These are phyloP conservation scores for Octopus bimaculoides DNA, from an alignment of 1,140 invertebrate species.

Conservation along the genomic window DNA sequence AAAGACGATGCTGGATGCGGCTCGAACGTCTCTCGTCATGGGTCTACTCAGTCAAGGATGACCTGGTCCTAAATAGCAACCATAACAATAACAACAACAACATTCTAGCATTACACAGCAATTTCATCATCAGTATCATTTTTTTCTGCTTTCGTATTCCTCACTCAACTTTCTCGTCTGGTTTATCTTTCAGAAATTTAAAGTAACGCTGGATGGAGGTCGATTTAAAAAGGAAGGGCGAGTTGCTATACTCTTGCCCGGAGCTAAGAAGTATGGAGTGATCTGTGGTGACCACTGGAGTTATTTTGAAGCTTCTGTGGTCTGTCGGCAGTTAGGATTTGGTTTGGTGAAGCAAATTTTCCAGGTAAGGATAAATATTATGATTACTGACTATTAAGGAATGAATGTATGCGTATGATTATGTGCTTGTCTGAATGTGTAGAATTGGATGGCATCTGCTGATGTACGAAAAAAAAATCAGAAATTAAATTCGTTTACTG, in stretches of 20 bases:
- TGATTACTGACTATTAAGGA: background rate
- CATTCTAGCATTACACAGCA: too few relatives aligned
- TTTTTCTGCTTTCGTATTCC: too few relatives aligned
- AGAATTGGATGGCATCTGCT: background rate
- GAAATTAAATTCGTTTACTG: too few relatives aligned
- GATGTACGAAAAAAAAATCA: background rate
- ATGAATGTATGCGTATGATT: background rate
- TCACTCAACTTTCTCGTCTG: too few relatives aligned
- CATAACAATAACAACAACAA: too few relatives aligned
- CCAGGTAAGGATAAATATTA: conserved; percentile 25
- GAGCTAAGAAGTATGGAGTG: conserved; percentile 32
- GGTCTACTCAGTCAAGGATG: too few relatives aligned
- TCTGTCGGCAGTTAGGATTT: conserved; percentile 37
- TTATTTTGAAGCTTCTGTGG: conserved; percentile 42
- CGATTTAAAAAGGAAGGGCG: conserved; percentile 36
- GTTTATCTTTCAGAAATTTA: conserved; percentile 15
- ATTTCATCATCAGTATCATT: too few relatives aligned
- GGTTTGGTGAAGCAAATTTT: conserved; percentile 38
- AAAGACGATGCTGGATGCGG: too few relatives aligned
- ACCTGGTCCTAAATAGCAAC: too few relatives aligned
- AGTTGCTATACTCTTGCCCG: conserved; percentile 32
- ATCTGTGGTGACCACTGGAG: conserved; percentile 48
- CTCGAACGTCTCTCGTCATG: too few relatives aligned
- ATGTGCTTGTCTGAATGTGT: background rate
- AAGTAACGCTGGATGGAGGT: conserved; percentile 34